Evolutionary conservation across 2,888 invertebrate genomes (phyloP).

Genomic region (Ormyrus labotus): DNA sequence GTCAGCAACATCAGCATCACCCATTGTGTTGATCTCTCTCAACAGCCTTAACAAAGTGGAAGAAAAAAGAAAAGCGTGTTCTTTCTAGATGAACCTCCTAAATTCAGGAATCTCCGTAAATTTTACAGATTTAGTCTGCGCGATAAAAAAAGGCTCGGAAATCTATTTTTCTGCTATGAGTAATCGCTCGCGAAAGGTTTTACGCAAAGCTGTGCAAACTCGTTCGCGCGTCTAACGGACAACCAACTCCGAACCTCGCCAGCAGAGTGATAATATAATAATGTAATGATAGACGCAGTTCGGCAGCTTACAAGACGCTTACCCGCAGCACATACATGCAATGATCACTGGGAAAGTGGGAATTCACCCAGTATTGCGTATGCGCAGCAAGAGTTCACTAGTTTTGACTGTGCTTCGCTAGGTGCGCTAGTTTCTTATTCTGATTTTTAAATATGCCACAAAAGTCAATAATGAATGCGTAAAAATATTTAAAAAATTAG

Average conservation of each 20-base stretch:
- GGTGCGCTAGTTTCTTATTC: slow-evolving; percentile 24
- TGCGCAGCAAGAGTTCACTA: neutral
- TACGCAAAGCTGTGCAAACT: neutral
- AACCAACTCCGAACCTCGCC: slow-evolving; percentile 33
- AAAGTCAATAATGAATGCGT: no score
- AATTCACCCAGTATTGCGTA: slow-evolving; percentile 36
- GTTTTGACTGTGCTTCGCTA: slow-evolving; percentile 16
- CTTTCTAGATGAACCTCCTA: neutral
- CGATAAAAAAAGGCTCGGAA: neutral
- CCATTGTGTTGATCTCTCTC: slow-evolving; percentile 45
- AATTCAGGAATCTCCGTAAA: neutral
- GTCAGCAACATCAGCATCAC: slow-evolving; percentile 63
- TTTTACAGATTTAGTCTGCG: neutral
- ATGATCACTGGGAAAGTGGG: slow-evolving; percentile 12
- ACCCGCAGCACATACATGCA: neutral
- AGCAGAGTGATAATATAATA: neutral
- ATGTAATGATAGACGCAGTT: neutral
- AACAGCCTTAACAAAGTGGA: slow-evolving; percentile 2
- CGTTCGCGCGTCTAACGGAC: neutral
- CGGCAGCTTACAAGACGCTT: no score
- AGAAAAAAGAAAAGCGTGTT: slow-evolving; percentile 21
- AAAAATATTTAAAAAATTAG: no score
- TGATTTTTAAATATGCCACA: no score
- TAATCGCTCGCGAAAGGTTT: slow-evolving; percentile 13
- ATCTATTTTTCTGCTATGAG: slow-evolving; percentile 17